Conservation (phyloP, 2,888 invertebrate genomes). For the Teleogryllus oceanicus region DNA sequence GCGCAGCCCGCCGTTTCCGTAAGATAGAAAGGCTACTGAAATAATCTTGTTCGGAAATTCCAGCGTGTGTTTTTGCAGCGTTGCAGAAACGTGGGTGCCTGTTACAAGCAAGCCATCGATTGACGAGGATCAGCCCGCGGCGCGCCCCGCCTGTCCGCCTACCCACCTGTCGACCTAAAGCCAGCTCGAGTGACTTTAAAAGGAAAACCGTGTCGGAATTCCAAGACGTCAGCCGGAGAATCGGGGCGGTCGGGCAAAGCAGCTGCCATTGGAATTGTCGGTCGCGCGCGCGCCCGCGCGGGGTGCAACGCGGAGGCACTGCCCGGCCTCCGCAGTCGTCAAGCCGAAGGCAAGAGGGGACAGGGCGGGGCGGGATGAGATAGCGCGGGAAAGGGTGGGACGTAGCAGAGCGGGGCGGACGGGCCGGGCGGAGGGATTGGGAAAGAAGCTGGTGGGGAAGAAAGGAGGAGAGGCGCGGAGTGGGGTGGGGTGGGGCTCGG, state of each 20-base stretch:
- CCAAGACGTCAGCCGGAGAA: slow-evolving; percentile 1
- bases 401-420: too few species aligned
- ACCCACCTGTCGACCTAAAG: neutral
- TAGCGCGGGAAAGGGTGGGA: too few species aligned
- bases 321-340: too few species aligned
- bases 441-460: too few species aligned
- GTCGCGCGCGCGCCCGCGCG: too few species aligned
- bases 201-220: neutral
- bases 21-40: neutral
- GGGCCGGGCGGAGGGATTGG: too few species aligned
- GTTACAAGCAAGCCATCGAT: neutral
- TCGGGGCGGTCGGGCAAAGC: neutral
- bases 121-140: slow-evolving; percentile 7
- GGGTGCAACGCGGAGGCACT: too few species aligned
- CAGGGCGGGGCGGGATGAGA: too few species aligned
- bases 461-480: too few species aligned
- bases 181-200: neutral
- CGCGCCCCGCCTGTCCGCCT: neutral
- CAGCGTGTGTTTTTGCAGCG: neutral
- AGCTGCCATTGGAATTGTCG: neutral
- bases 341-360: too few species aligned
- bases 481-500: too few species aligned
- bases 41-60: neutral
- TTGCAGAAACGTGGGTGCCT: neutral
- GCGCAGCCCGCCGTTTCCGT: too few species aligned